Base-by-base conservation (phyloP, 2,113 vertebrate genomes). In the Malurus melanocephalus region DNA sequence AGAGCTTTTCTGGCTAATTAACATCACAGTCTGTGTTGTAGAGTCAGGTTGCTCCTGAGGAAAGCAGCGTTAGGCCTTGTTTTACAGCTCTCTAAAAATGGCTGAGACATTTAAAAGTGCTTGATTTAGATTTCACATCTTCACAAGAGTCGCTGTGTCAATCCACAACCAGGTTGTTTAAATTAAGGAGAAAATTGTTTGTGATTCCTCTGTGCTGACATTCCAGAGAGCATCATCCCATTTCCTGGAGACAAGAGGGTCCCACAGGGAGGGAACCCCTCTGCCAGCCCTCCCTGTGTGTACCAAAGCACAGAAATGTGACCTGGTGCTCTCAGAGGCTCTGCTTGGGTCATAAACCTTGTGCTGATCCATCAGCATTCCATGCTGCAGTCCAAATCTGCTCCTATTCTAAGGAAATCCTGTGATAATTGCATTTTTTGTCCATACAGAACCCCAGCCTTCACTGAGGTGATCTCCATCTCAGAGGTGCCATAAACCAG, bases 1-100 rank as follows among this genome's bases (percentile, higher is more conserved):
- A 81, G 88, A 40, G 93, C 73, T 86, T 85, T 92, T 57, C 12
- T 6, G 76, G 89, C 92, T 95, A 69, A 95, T 94, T 95, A 94
- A 72, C 93, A 77, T 85, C 80, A 1, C 76, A 48, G 2, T 57
- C 92, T 61, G 67, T n/a, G 19, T n/a, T 28, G 48, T 64, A 32
- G 79, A 40, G 48, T 73, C 89, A 65, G 57, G 8, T 22, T 51
- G 59, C 81, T 91, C 46, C 60, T 21, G 30, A 33, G 79, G 66
- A 64, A 77, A 80, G 76, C 17, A 3, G 38, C 27, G 5, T 48
- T 40, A 40, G 48, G 38, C 79, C 42, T 60, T 57, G 38, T n/a
- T 62, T 64, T 35, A 33, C 61, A 87, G 35, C 72, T 87, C 57
- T 52, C 40, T 79, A 38, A 62, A 77, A 77, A 40, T n/a, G 51